Conservation (phyloP, 2,888 invertebrate species). For the Drosophila ezoana region DNA sequence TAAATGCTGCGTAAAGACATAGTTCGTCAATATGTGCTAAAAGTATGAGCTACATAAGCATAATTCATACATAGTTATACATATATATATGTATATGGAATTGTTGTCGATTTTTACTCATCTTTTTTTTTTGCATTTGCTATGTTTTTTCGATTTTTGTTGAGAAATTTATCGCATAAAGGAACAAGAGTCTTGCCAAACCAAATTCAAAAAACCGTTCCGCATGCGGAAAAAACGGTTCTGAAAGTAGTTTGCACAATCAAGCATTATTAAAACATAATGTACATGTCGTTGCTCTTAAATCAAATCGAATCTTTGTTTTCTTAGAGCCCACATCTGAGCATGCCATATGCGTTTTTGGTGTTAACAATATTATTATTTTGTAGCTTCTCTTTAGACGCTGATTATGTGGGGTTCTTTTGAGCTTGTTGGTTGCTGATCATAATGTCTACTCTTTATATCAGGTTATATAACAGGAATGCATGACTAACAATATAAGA, state of each 20-base stretch:
- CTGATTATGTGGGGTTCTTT: constrained; percentile 56
- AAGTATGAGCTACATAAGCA: constrained; percentile 37
- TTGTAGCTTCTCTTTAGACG: constrained; percentile 71
- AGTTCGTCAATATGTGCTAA: constrained; percentile 44
- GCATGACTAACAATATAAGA: constrained; percentile 76
- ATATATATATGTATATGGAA: constrained; percentile 56
- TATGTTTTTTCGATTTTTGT: constrained; percentile 25
- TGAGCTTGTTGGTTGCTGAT: constrained; percentile 66
- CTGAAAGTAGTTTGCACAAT: constrained; percentile 55
- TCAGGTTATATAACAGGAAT: constrained; percentile 78
- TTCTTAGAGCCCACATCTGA: constrained; percentile 56
- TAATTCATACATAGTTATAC: constrained; percentile 45
- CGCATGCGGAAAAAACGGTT: constrained; percentile 31
- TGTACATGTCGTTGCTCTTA: constrained; percentile 67
- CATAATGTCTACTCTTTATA: constrained; percentile 56
- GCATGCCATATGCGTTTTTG: constrained; percentile 52
- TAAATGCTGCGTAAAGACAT: constrained; percentile 70
- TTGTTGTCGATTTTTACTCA: constrained; percentile 54
- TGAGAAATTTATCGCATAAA: constrained; percentile 76
- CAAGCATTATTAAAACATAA: constrained; percentile 83
- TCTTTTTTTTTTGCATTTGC: constrained; percentile 14
- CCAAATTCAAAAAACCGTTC: constrained; percentile 49
- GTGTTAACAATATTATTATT: constrained; percentile 58
- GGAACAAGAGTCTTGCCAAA: constrained; percentile 75
- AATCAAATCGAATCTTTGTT: constrained; percentile 45